Base-by-base conservation (phyloP, 2,888 invertebrate genomes). In the Itoplectis maculator region DNA sequence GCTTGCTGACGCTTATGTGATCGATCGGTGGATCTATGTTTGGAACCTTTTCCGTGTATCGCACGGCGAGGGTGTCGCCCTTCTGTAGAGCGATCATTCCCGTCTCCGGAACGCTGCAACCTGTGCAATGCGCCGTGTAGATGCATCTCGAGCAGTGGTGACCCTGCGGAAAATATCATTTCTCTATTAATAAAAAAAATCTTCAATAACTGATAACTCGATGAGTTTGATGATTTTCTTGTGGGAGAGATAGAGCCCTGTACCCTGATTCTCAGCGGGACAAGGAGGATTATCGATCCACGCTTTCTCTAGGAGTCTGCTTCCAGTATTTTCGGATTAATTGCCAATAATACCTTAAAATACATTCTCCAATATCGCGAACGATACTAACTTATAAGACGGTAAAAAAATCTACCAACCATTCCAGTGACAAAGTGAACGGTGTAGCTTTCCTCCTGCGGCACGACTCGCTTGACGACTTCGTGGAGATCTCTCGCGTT, bases 101-200 rank as follows among this genome's bases (percentile, higher is more conserved):
- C n/a, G 91, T 92, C 45, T 90, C 90, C 1, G 93, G 88, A 20
- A 95, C 92, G 63, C 92, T 92, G 88, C 95, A 95, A 13, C 95
- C 95, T 7, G 93, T 92, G 87, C 95, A 95, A 87, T 94, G 94
- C 6, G 92, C 90, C 8, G 93, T 93, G 87, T 93, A 95, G 85
- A 94, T 92, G 88, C 95, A 95, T 1, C 95, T 93, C 11, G 95
- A 95, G 88, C 95, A 95, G 78, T 92, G 93, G 83, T 94, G 92
- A 73, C 95, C 95, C 95, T 95, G 87, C 40, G 79, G 59, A 80
- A 76, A 79, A 83, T 78, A 15, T 18, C 18, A 8, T 51, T 20
- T 6, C 20, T 51, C 18, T 6, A 18, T 20, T 18, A n/a, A n/a
- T n/a, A n/a, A n/a, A n/a, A n/a, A n/a, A n/a, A n/a, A n/a, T n/a